Evolutionary conservation across 2,888 invertebrate species (phyloP).

Genomic region (Lithophane leautieri): DNA sequence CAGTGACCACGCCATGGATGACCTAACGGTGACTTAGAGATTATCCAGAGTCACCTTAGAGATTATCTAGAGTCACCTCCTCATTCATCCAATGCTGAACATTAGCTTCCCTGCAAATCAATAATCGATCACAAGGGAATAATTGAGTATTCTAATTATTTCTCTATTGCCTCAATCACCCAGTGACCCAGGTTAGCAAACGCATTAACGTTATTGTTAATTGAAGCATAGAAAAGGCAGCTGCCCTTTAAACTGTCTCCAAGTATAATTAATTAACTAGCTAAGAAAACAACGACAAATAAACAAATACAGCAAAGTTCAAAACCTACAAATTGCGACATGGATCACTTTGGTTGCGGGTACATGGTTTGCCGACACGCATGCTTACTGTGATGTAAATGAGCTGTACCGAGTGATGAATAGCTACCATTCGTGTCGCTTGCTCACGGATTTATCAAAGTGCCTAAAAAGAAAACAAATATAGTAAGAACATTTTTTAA

Average conservation of each 20-base stretch:
- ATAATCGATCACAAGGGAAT: not conserved
- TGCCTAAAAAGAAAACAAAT: constrained; percentile 36
- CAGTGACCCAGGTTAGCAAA: not conserved
- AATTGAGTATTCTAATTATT: not conserved
- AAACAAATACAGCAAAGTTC: not conserved
- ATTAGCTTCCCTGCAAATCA: not conserved
- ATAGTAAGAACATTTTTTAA: constrained; percentile 40
- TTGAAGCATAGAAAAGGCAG: not conserved
- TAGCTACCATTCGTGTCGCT: constrained; percentile 24
- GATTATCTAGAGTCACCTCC: no score
- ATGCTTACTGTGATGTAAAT: constrained; percentile 42
- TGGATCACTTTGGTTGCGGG: not conserved
- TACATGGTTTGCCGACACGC: constrained; percentile 16
- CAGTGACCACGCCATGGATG: not conserved
- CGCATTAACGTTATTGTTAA: not conserved
- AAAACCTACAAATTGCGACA: constrained; percentile 11
- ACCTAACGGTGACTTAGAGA: no score
- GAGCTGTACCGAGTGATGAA: constrained; percentile 31
- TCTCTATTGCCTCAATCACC: not conserved
- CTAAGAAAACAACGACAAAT: not conserved
- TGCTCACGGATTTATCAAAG: constrained; percentile 45
- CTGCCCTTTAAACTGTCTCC: no score
- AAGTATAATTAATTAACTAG: no score
- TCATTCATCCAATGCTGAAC: not conserved
- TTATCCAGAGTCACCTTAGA: no score